Percentiles rank a stretch among this genome's conserved stretches.
Evolutionary conservation across 1,140 invertebrate species (phyloP).

Genomic region (Brachionus calyciflorus): DNA sequence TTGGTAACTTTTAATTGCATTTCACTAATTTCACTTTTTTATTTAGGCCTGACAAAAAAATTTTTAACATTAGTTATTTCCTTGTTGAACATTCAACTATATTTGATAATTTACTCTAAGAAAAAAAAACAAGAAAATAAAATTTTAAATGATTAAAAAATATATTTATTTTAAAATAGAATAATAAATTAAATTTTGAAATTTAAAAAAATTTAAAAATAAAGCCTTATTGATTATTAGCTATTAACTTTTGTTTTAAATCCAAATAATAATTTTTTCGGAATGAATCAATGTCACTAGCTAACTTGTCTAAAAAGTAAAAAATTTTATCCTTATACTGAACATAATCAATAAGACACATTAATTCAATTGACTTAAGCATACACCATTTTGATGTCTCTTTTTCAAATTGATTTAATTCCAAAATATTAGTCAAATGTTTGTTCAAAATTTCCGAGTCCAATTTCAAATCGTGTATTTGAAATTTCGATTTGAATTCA

Average conservation of each 20-base stretch:
- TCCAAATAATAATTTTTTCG: conserved; percentile 22
- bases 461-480: conserved; percentile 1
- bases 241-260: neutral
- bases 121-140: too few relatives aligned
- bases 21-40: neutral
- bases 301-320: conserved; percentile 16
- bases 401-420: conserved; percentile 23
- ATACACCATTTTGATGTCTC: conserved; percentile 39
- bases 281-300: conserved; percentile 11
- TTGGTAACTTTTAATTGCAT: too few relatives aligned
- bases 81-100: neutral
- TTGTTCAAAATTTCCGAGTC: conserved; percentile 22
- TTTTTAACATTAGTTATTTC: neutral
- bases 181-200: neutral
- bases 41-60: neutral
- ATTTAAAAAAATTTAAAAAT: neutral
- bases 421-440: conserved; percentile 29
- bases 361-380: conserved; percentile 17
- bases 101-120: too few relatives aligned
- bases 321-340: neutral
- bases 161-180: neutral
- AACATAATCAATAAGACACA: conserved; percentile 15
- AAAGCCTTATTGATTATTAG: neutral
- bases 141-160: too few relatives aligned
- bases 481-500: conserved; percentile 26